Evolutionary conservation across 1,140 invertebrate species (phyloP), one percentile per base, ranked within the genome.

Genomic region (Bactericera cockerelli): DNA sequence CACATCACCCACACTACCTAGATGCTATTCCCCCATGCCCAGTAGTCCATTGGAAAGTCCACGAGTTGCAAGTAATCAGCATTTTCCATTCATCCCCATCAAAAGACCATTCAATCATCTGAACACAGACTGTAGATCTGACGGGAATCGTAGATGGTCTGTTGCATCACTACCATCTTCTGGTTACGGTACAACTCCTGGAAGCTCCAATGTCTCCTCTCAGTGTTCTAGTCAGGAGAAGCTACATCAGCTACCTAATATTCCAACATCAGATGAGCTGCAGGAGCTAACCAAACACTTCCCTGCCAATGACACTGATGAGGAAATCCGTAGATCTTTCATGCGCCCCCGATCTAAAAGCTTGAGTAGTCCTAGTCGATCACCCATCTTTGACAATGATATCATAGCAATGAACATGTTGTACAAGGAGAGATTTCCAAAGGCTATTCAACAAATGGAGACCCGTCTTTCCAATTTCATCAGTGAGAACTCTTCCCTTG

Each of bases 161-260:
- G 89, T 97, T 62, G 92, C 92, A 26, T 97, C 93, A 54, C 77
- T 98, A 54, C 93, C 93, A 2, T 96, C 92, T 1, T 94, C 93
- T 55, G 94, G 94, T 13, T 98, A 98, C 77, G 90, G 93, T 39
- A 98, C 93, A 36, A 97, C 93, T 26, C 93, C 93, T 33, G 91
- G 91, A 31, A 96, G 93, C 71, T 97, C 93, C 53, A 97, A 92
- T 76, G 81, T 96, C 67, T 97, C 93, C 68, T 96, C 93, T 33
- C 93, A 96, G 74, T 96, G 92, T 73, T 96, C 93, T 64, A 95
- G 91, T 66, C 93, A 96, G 73, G 93, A 97, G 74, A 81, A 85
- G 49, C 75, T 96, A 31, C 87, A 97, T 74, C 92, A 94, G 72
- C 76, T 92, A 62, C 81, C 81, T 60, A 79, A 81, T 67, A 74